Evolutionary conservation across 2,888 invertebrate species (phyloP), one percentile per base, ranked within the genome.

Genomic region (Autographa pulchrina): DNA sequence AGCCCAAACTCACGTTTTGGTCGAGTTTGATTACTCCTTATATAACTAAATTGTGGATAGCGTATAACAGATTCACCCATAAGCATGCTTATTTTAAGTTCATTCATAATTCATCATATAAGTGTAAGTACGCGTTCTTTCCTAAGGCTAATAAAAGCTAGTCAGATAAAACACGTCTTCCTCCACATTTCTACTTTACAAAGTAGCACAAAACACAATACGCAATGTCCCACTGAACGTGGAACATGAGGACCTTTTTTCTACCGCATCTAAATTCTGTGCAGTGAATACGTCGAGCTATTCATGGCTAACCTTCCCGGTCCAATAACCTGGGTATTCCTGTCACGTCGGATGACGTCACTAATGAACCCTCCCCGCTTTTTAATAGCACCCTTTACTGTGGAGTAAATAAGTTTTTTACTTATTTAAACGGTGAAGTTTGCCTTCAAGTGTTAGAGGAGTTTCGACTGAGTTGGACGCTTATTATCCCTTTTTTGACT

Each of bases 281-380:
- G 38, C 62, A 43, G 18, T 67, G 38, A 66, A 62, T 60, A 68
- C 54, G 3, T 66, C 43, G n/a, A 32, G 14, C 25, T 25, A 56
- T 25, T 54, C 69, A 72, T 67, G 67, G 72, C 61, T 52, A 75
- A 56, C 69, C 72, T 69, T 75, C 62, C 65, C 74, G 63, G 74
- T 83, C 77, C 71, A 81, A 83, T 80, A 81, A 72, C 65, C 43
- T n/a, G 61, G 31, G 43, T 78, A 89, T 87, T 88, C 88, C 59
- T 59, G 86, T 88, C 89, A 89, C 88, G 89, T 74, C 65, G 60
- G 67, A 70, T 85, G 84, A 84, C 86, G 83, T 83, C 83, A 79
- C 83, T 88, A 89, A 89, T 88, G 86, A 89, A 88, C 85, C 82
- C 80, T 70, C 78, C 83, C 79, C 77, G 78, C 78, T 84, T 87